These are phyloP conservation scores for Priocnemis perturbator DNA, from an alignment of 2,888 invertebrate species.

Conservation along the genomic window DNA sequence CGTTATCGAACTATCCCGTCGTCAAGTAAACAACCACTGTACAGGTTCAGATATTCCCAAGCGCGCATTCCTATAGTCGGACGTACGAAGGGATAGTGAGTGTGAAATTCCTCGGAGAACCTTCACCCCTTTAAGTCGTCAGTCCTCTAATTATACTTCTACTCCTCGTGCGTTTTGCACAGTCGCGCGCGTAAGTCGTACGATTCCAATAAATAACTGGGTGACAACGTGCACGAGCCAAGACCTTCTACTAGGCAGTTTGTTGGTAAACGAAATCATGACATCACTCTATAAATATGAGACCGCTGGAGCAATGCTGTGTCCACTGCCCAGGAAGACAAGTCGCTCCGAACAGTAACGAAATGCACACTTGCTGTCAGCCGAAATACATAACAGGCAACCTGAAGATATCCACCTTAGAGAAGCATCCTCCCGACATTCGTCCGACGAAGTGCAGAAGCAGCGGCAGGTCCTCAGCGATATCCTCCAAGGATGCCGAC, in stretches of 20 bases:
- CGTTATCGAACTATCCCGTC: slow-evolving; percentile 67
- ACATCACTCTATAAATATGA: slow-evolving; percentile 42
- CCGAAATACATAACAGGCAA: slow-evolving; percentile 64
- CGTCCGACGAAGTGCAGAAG: slow-evolving; percentile 6
- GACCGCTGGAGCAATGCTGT: slow-evolving; percentile 63
- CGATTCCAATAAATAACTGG: no score
- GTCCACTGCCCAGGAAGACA: slow-evolving; percentile 66
- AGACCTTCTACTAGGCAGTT: no score
- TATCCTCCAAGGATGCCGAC: background rate
- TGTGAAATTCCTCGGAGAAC: no score
- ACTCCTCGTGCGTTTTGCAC: no score
- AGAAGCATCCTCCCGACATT: slow-evolving; percentile 38
- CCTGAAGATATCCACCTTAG: slow-evolving; percentile 56
- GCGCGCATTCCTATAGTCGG: slow-evolving; percentile 28
- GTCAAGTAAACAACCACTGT: slow-evolving; percentile 69
- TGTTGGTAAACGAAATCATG: slow-evolving; percentile 2
- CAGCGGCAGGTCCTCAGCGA: background rate
- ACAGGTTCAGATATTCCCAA: slow-evolving; percentile 1
- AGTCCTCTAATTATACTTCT: no score
- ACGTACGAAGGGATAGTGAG: background rate
- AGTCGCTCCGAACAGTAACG: slow-evolving; percentile 39
- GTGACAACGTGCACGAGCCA: no score
- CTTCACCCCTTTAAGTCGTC: no score
- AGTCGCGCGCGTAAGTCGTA: no score
- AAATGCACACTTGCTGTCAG: slow-evolving; percentile 59